Percentiles rank a stretch among this genome's conserved stretches.
These are phyloP conservation scores for Thymelicus acteon DNA, from an alignment of 2,888 invertebrate genomes.

Conservation along the genomic window DNA sequence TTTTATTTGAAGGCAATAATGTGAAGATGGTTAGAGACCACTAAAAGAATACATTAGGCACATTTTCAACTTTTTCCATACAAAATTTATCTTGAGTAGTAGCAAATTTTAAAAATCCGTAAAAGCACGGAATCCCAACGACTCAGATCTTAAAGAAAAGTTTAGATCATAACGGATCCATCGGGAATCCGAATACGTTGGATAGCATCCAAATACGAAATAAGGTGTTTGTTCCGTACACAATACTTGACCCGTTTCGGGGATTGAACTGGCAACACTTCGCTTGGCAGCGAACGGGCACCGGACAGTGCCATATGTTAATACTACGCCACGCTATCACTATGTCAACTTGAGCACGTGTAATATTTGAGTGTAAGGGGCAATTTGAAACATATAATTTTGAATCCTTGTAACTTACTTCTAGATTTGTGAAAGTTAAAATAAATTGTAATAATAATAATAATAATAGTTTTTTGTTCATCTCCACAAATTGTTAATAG, in stretches of 20 bases:
- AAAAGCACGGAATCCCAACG: not conserved
- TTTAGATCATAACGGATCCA: slow-evolving; percentile 27
- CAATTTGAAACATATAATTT: too few species aligned
- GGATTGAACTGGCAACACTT: slow-evolving; percentile 39
- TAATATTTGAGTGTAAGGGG: slow-evolving; percentile 9
- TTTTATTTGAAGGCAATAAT: too few species aligned
- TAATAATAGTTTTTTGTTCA: too few species aligned
- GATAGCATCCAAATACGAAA: slow-evolving; percentile 35
- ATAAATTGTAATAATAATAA: too few species aligned
- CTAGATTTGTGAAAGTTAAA: too few species aligned
- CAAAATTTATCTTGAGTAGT: too few species aligned
- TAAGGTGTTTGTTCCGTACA: slow-evolving; percentile 38
- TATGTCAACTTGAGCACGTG: slow-evolving; percentile 22
- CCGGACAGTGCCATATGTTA: slow-evolving; percentile 29
- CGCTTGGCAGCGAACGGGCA: slow-evolving; percentile 39
- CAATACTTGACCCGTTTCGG: slow-evolving; percentile 39
- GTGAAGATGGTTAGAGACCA: too few species aligned
- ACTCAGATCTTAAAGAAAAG: slow-evolving; percentile 5
- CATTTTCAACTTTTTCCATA: too few species aligned
- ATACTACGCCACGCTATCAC: slow-evolving; percentile 15
- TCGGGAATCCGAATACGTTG: slow-evolving; percentile 27
- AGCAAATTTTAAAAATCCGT: too few species aligned
- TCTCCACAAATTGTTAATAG: too few species aligned
- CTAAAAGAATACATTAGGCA: too few species aligned
- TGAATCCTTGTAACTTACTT: too few species aligned